A percentile compares a stretch with the other conserved stretches of the same genome.
Evolutionary conservation across 2,797 vertebrate genomes (phyloP).

Genomic region (Fistularia commersonii): DNA sequence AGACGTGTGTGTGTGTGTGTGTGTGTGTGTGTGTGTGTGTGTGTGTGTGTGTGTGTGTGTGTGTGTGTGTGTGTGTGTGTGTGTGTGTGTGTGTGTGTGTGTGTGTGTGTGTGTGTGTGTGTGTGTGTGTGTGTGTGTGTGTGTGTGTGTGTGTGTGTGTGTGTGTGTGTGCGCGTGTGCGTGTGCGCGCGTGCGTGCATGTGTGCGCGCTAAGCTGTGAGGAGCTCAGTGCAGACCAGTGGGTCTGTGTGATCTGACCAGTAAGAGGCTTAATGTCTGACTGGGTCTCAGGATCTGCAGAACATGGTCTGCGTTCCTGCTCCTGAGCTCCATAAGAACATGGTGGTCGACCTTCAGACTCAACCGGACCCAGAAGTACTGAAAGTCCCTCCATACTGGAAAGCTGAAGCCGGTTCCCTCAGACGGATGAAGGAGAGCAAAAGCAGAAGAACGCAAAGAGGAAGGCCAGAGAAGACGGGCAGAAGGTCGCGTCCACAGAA

Average conservation of each 20-base stretch:
- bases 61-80: conserved; percentile 24
- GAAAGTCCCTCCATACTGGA: too few species aligned
- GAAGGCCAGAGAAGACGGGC: conserved; percentile 53
- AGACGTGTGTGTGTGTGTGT: too few species aligned
- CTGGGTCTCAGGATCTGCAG: conserved; percentile 52
- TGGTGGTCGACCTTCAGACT: too few species aligned
- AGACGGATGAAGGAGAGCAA: conserved; percentile 42
- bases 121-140: conserved; percentile 20
- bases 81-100: too few species aligned
- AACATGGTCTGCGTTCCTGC: too few species aligned
- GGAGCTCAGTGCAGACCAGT: conserved; percentile 55
- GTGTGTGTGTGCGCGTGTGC: conserved; percentile 8
- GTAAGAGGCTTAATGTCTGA: conserved; percentile 71
- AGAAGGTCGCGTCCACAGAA: conserved; percentile 42
- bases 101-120: conserved; percentile 5
- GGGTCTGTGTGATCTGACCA: conserved; percentile 67
- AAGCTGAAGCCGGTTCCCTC: too few species aligned
- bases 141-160: neutral
- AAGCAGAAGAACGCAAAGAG: conserved; percentile 27
- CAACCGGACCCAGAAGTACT: too few species aligned
- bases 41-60: conserved; percentile 8
- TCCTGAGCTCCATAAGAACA: too few species aligned
- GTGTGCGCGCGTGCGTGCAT: conserved; percentile 23
- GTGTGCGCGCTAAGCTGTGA: conserved; percentile 53
- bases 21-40: too few species aligned